Conservation (phyloP, 2,113 vertebrate species). For the Brachyhypopomus occidentalis region DNA sequence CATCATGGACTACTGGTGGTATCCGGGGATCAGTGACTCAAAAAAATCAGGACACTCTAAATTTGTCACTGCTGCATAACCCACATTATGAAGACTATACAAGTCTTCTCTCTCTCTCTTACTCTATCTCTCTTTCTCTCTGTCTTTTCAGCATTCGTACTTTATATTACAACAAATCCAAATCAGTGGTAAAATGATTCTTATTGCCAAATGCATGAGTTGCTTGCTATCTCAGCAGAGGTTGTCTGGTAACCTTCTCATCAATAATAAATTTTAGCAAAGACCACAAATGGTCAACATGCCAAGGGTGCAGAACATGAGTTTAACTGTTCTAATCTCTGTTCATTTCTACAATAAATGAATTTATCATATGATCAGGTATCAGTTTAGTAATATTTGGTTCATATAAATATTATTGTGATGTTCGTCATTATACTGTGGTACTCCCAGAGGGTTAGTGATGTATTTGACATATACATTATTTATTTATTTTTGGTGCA, state of each 20-base stretch:
- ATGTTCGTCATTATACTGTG: not conserved
- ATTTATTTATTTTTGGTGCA: not conserved
- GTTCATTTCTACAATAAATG: not conserved
- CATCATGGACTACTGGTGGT: slow-evolving; percentile 62
- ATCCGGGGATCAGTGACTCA: slow-evolving; percentile 74
- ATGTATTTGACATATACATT: not conserved
- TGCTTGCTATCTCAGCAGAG: not conserved
- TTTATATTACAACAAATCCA: not conserved
- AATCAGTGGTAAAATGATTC: not conserved
- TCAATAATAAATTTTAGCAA: slow-evolving; percentile 15
- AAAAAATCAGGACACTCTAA: slow-evolving; percentile 82
- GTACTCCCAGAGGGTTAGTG: not conserved
- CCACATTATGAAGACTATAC: slow-evolving; percentile 75
- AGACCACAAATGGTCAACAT: not conserved
- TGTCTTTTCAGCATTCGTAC: slow-evolving; percentile 6
- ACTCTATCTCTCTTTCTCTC: slow-evolving; percentile 33
- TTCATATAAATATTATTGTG: not conserved
- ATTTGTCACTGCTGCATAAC: slow-evolving; percentile 82
- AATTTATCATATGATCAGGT: too few relatives aligned
- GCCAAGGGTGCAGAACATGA: not conserved
- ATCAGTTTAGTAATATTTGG: too few relatives aligned
- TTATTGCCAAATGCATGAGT: not conserved
- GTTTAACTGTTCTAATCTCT: not conserved
- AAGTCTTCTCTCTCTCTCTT: slow-evolving; percentile 47
- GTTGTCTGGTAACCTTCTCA: not conserved